Evolutionary conservation across 2,888 invertebrate genomes (phyloP).

Genomic region (Euzetes globulus): DNA sequence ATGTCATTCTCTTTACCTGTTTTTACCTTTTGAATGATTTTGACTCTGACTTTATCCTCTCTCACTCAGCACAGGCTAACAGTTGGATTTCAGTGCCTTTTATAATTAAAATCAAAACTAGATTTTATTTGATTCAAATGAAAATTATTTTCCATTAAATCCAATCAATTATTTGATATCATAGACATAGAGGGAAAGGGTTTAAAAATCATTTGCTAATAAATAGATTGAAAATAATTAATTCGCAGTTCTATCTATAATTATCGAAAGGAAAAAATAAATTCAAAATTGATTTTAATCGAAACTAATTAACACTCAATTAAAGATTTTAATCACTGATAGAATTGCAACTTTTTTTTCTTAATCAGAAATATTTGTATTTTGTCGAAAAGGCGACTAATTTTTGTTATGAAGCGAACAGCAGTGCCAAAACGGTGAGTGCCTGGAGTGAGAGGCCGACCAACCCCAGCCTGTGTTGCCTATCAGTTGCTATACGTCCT

Average conservation of each 20-base stretch:
- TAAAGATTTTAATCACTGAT: background rate
- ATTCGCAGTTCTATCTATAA: background rate
- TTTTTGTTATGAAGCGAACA: too few species aligned
- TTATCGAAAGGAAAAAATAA: background rate
- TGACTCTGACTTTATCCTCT: background rate
- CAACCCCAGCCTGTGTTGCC: background rate
- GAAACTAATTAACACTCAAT: background rate
- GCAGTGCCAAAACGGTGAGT: too few species aligned
- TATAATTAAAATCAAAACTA: too few species aligned
- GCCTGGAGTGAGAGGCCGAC: too few species aligned
- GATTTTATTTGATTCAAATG: too few species aligned
- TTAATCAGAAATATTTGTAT: background rate
- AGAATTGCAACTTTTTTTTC: background rate
- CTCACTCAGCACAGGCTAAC: background rate
- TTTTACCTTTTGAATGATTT: background rate
- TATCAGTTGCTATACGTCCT: constrained; percentile 13
- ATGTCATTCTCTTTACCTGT: constrained; percentile 23
- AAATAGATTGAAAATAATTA: background rate
- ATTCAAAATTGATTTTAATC: background rate
- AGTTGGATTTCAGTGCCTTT: too few species aligned
- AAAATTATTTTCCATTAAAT: too few species aligned
- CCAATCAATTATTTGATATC: too few species aligned
- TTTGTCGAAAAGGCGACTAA: too few species aligned
- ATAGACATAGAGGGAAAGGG: too few species aligned
- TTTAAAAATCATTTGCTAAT: too few species aligned